A percentile compares a stretch with the other conserved stretches of the same genome.
Evolutionary conservation across 2,888 invertebrate genomes (phyloP).

Genomic region (Drosophila nigricruria): DNA sequence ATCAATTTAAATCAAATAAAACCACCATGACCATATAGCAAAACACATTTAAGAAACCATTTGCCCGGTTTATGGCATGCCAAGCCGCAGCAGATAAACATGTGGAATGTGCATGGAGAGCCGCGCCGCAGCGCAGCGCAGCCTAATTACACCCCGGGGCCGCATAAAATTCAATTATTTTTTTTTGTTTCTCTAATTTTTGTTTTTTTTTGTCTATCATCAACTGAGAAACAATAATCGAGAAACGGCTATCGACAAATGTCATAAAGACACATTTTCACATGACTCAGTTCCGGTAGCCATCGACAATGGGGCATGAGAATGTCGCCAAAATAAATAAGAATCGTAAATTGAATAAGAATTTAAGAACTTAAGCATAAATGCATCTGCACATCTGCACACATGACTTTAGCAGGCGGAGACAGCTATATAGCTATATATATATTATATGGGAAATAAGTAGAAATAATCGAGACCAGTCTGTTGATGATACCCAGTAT

Average conservation of each 20-base stretch:
- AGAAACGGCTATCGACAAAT: slow-evolving; percentile 57
- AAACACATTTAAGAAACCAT: slow-evolving; percentile 51
- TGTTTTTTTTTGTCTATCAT: slow-evolving; percentile 24
- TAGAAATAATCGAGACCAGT: neutral
- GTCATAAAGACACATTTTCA: slow-evolving; percentile 49
- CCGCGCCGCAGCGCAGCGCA: slow-evolving; percentile 11
- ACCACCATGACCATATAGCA: slow-evolving; percentile 42
- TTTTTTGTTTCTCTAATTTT: slow-evolving; percentile 1
- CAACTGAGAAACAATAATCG: slow-evolving; percentile 26
- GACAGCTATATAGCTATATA: neutral
- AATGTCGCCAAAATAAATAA: slow-evolving; percentile 63
- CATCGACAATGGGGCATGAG: slow-evolving; percentile 31
- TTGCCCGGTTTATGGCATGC: slow-evolving; percentile 55
- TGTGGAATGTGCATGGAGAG: slow-evolving; percentile 51
- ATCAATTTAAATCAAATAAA: slow-evolving; percentile 79
- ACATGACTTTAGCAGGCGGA: slow-evolving; percentile 28
- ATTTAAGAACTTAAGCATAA: slow-evolving; percentile 4
- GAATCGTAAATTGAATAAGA: slow-evolving; percentile 14
- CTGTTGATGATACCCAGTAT: neutral
- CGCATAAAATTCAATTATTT: slow-evolving; percentile 73
- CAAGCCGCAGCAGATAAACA: slow-evolving; percentile 51
- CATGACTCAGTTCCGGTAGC: slow-evolving; percentile 68
- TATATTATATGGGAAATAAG: slow-evolving; percentile 47
- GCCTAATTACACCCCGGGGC: slow-evolving; percentile 72
- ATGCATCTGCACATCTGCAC: slow-evolving; percentile 29